Evolutionary conservation across 2,797 vertebrate species (phyloP), one percentile per base, ranked within the genome.

Genomic region (Phrynocephalus forsythii): DNA sequence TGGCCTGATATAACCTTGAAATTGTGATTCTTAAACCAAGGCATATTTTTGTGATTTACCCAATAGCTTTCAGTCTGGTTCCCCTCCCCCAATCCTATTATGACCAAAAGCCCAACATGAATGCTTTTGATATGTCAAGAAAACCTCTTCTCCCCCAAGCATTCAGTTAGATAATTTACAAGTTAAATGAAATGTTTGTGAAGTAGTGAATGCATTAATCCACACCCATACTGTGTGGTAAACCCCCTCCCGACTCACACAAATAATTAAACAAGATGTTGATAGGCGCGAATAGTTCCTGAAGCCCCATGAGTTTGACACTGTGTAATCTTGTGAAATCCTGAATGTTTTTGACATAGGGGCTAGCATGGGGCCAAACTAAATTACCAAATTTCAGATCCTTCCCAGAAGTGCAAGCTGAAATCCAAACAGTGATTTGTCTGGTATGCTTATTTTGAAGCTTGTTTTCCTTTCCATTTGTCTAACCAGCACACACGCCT

Each of bases 401-500:
- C 71, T 93, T 92, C 88, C 92, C 93, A 92, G 92, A 91, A 94
- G 88, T 66, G 87, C 91, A 81, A 78, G 78, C 90, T 87, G 89
- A 94, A 92, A 83, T 89, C 77, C 89, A 89, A 91, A 93, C 87
- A 92, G 89, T 84, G 91, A 91, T 86, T 95, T 90, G 88, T 86
- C 83, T 90, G n/a, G 88, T 94, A 89, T 88, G 85, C 91, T 92
- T 92, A 89, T 92, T 93, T 93, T 89, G 90, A 86, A 89, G 89
- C 91, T 92, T 73, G 52, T 67, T 81, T 33, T 80, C 52, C 11
- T 86, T 33, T 94, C 93, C 94, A 30, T 67, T n/a, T 90, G 93
- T 92, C 94, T 95, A 95, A 95, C 95, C 90, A 95, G 95, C 95
- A 96, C 96, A 96, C 95, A 95, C 95, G 92, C 91, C 93, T 88